Percentiles rank a stretch among this genome's conserved stretches.
These are phyloP conservation scores for Fulica atra DNA, from an alignment of 2,113 vertebrate genomes.

Conservation along the genomic window DNA sequence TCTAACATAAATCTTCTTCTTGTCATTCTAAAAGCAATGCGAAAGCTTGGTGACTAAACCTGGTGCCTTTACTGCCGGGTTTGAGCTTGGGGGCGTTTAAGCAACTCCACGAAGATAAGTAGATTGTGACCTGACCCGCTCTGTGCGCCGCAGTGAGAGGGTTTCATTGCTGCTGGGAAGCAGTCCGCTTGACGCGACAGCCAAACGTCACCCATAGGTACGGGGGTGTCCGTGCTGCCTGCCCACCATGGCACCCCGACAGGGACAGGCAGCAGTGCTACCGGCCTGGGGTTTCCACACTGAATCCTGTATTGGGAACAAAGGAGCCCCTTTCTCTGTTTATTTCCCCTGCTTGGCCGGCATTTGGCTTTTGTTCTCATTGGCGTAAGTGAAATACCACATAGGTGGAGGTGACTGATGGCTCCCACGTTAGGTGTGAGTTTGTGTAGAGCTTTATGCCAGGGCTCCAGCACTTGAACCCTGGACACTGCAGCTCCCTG, in stretches of 20 bases:
- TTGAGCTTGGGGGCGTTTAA: conserved; percentile 28
- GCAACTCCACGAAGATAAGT: not conserved
- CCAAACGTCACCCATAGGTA: not conserved
- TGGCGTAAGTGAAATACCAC: not conserved
- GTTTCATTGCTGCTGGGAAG: not conserved
- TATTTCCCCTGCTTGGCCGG: not conserved
- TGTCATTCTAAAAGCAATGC: not conserved
- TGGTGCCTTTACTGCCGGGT: conserved; percentile 9
- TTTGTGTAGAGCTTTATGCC: not conserved
- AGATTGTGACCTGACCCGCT: not conserved
- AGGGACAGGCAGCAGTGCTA: not conserved
- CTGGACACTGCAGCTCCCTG: accelerated
- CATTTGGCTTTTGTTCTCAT: not conserved
- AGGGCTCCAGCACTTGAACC: not conserved
- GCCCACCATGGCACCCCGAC: too few species aligned
- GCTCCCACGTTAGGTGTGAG: not conserved
- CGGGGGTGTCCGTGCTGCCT: not conserved
- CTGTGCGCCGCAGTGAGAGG: not conserved
- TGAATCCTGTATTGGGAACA: not conserved
- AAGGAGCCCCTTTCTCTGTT: not conserved
- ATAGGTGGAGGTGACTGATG: not conserved
- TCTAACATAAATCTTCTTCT: conserved; percentile 7
- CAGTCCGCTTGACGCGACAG: not conserved
- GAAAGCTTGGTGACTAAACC: conserved; percentile 10
- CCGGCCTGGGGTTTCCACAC: not conserved